Evolutionary conservation across 2,113 vertebrate genomes (phyloP), one percentile per base, ranked within the genome.

Genomic region (Cricetomys ansorgei): DNA sequence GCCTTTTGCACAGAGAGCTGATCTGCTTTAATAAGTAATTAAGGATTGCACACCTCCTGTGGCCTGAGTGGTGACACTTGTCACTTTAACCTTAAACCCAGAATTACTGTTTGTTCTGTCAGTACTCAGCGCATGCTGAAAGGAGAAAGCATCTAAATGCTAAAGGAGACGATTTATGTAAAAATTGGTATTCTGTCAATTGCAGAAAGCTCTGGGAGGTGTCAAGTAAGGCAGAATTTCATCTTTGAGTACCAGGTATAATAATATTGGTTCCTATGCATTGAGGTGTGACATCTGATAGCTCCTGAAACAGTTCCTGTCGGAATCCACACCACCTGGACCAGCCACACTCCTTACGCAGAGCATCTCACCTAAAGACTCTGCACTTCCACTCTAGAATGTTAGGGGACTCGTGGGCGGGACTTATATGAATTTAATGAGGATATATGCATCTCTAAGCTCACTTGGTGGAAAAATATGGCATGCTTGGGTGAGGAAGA

Each of bases 51-150:
- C 9, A 27, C 62, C 76, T 92, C 0, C 19, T 53, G 11, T 62
- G 37, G 75, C 50, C 37, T 86, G 86, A 91, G 62, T 77, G 43
- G 65, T 95, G 62, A 84, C 81, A n/a, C 31, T 72, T 92, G 43
- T 89, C 81, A 53, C 55, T 95, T 72, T 79, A 65, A 69, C 89
- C 86, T 96, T 79, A 96, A 91, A 81, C 43, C 93, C 83, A 95
- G 93, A 96, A 86, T 96, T 59, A 65, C 48, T 48, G 43, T 81
- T 70, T 88, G 21, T 77, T 70, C 55, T 79, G 23, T 94, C 23
- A 43, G 12, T 55, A 40, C 40, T 89, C 23, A 70, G 62, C 34
- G 79, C 73, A n/a, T n/a, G n/a, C 55, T 91, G 43, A 92, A 91
- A 81, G 86, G 29, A 86, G n/a, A n/a, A n/a, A n/a, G n/a, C n/a